A percentile compares a stretch with the other conserved stretches of the same genome.
Evolutionary conservation across 1,140 invertebrate species (phyloP).

Genomic region (Drosophila biarmipes): DNA sequence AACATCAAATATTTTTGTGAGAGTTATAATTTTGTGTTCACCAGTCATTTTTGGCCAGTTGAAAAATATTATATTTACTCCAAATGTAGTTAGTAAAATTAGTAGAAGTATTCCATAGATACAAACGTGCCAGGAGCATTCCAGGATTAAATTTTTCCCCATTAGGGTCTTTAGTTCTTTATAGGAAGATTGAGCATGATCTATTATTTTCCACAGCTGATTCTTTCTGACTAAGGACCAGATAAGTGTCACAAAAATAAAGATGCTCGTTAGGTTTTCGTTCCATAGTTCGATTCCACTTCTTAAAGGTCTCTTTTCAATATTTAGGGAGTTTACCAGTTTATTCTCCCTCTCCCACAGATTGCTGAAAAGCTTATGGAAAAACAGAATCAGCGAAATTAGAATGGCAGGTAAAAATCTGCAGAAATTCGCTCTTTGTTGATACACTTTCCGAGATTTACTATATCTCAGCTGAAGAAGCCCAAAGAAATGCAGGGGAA

Average conservation of each 20-base stretch:
- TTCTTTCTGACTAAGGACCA: slow-evolving; percentile 1
- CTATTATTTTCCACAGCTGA: slow-evolving; percentile 26
- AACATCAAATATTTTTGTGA: neutral
- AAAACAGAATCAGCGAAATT: slow-evolving; percentile 6
- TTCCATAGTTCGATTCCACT: neutral
- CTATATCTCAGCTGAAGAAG: slow-evolving; percentile 38
- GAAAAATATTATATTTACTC: slow-evolving; percentile 2
- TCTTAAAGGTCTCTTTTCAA: neutral
- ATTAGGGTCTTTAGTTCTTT: slow-evolving; percentile 11
- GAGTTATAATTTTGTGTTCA: neutral
- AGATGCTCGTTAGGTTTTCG: neutral
- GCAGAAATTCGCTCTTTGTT: neutral
- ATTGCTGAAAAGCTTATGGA: neutral
- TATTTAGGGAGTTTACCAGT: slow-evolving; percentile 7
- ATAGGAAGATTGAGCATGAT: slow-evolving; percentile 31
- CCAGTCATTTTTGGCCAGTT: slow-evolving; percentile 9
- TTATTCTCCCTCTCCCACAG: neutral
- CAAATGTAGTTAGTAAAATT: slow-evolving; percentile 10
- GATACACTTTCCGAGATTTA: slow-evolving; percentile 16
- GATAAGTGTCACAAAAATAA: slow-evolving; percentile 3
- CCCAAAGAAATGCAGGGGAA: slow-evolving; percentile 22
- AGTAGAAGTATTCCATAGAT: slow-evolving; percentile 12
- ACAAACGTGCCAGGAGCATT: slow-evolving; percentile 20
- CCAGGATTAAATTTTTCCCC: slow-evolving; percentile 10
- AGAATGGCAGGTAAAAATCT: neutral